Conservation (phyloP, 2,113 vertebrate genomes). For the Nothoprocta perdicaria region DNA sequence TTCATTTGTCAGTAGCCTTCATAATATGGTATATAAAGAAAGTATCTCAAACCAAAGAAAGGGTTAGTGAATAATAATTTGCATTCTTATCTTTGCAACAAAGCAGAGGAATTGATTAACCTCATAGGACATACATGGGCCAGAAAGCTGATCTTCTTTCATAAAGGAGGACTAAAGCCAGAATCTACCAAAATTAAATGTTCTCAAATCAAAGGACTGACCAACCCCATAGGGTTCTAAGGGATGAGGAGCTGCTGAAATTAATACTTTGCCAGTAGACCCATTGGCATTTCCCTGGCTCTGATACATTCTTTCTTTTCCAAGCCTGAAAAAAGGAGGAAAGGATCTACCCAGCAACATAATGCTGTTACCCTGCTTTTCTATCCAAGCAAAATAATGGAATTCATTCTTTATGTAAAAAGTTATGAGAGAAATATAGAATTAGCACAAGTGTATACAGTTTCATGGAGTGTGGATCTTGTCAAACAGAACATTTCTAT, state of each 20-base stretch:
- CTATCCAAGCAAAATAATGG: conserved; percentile 48
- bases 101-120: neutral
- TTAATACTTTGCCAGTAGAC: conserved; percentile 27
- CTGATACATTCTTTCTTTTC: conserved; percentile 41
- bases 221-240: conserved; percentile 6
- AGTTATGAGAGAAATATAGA: neutral
- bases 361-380: neutral
- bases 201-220: conserved; percentile 34
- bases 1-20: neutral
- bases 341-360: conserved; percentile 2
- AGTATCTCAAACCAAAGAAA: neutral
- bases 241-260: conserved; percentile 14
- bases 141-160: neutral
- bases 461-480: conserved; percentile 26
- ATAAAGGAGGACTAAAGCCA: neutral
- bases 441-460: neutral
- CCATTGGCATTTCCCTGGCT: conserved; percentile 51
- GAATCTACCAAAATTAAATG: conserved; percentile 28
- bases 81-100: neutral
- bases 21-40: neutral
- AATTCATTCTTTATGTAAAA: neutral
- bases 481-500: conserved; percentile 50
- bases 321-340: conserved; percentile 27
- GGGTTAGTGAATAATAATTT: neutral
- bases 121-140: neutral